Base-by-base conservation (phyloP, 1,140 invertebrate genomes). In the Eueides isabella region DNA sequence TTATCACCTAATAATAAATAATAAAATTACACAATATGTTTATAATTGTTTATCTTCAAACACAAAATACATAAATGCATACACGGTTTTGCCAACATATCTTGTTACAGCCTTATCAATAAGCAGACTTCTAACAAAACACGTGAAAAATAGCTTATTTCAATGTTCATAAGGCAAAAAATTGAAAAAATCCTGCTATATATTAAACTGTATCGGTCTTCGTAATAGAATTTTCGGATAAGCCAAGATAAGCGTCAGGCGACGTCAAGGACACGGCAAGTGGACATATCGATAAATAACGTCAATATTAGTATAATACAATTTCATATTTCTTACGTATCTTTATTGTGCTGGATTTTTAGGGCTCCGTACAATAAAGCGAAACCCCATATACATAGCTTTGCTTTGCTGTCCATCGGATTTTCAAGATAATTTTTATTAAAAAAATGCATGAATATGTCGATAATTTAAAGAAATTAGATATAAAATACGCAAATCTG, bases 161-260 rank as follows among this genome's bases (percentile, higher is more conserved):
- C 4, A 70, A 70, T 33, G 14, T 55, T 9, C 61, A 41, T 31
- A 70, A 41, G 26, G 14, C 5, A 26, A 62, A 30, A 16, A 28
- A 61, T 62, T 23, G 66, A 16, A 70, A 29, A n/a, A 19, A 23
- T 44, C 16, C n/a, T 7, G 16, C n/a, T 44, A 44, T 72, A 29
- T 65, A 61, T 65, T 70, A 33, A 44, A 74, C 61, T 26, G 5
- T 74, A 74, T 74, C 66, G 41, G 72, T 74, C 38, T 69, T 67
- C 35, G 72, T 69, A 74, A 74, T 74, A 69, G 44, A 67, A 41
- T 74, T 74, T 74, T 74, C 63, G 72, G 72, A 74, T 74, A 74
- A 74, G 41, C 48, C 26, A 70, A 67, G 76, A 77, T 77, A 74
- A 76, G 29, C 41, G 41, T 41, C 33, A 66, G 62, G 62, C 30